These are phyloP conservation scores for Tromatobia lineatoria DNA, from an alignment of 2,888 invertebrate genomes.

Conservation along the genomic window DNA sequence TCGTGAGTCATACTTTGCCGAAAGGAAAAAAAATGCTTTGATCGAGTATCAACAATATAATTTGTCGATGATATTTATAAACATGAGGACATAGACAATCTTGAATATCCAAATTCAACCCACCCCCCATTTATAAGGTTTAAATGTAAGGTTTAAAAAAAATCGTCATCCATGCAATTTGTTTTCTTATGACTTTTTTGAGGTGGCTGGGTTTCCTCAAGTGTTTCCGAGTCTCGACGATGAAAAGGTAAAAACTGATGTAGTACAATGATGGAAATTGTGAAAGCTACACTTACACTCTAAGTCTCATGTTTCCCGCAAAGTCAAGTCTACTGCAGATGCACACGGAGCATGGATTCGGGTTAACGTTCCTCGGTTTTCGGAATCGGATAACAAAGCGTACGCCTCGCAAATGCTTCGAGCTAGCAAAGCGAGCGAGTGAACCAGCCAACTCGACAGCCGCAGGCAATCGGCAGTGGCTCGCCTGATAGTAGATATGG, in stretches of 20 bases:
- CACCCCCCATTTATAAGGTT: no score
- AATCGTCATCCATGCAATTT: no score
- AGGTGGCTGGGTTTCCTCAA: no score
- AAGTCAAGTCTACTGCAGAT: background rate
- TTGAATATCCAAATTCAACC: no score
- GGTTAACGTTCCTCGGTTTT: conserved; percentile 42
- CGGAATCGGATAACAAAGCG: conserved; percentile 49
- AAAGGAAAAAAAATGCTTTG: no score
- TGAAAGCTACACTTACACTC: conserved; percentile 13
- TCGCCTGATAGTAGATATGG: conserved; percentile 44
- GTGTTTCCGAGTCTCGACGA: background rate
- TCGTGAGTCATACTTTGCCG: no score
- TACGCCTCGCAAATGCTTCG: background rate
- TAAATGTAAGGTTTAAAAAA: no score
- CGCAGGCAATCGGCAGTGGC: conserved; percentile 17
- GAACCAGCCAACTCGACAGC: conserved; percentile 7
- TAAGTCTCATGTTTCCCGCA: background rate
- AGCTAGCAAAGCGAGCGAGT: background rate
- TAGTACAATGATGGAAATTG: background rate
- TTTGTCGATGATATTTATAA: no score
- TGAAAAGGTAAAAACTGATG: background rate
- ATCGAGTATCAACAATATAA: no score
- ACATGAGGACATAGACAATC: no score
- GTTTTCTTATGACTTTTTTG: no score
- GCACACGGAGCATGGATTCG: conserved; percentile 13